These are phyloP conservation scores for Amphipoea oculea DNA, from an alignment of 2,888 invertebrate species.

Conservation along the genomic window DNA sequence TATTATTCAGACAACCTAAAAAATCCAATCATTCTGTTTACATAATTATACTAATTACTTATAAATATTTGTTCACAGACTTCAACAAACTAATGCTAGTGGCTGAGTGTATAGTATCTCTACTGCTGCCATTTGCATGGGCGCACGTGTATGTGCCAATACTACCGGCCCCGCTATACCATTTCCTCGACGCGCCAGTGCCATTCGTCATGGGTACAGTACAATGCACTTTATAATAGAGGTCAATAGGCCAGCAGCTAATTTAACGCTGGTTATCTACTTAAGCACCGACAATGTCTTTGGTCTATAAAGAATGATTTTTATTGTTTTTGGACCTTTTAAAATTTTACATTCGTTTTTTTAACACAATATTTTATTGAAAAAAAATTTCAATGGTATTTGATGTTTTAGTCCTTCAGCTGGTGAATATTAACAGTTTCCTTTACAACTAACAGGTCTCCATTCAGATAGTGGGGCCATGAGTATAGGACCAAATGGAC, in stretches of 20 bases:
- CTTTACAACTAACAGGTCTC: conserved; percentile 84
- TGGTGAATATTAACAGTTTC: not conserved
- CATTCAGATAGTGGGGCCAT: conserved; percentile 90
- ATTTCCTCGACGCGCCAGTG: conserved; percentile 99
- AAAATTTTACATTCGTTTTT: no score
- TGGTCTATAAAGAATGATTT: not conserved
- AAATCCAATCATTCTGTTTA: not conserved
- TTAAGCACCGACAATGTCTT: conserved; percentile 15
- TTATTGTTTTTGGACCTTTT: not conserved
- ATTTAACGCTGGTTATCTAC: conserved; percentile 53
- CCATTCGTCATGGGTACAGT: conserved; percentile 98
- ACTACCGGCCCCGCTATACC: conserved; percentile 97
- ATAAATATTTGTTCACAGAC: conserved; percentile 89
- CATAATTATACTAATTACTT: not conserved
- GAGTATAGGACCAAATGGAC: conserved; percentile 78
- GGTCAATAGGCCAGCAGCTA: conserved; percentile 56
- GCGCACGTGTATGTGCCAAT: conserved; percentile 99
- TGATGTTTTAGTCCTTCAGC: not conserved
- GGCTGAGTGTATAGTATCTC: conserved; percentile 97
- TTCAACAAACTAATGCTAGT: conserved; percentile 99
- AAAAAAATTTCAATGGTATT: not conserved
- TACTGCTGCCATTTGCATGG: conserved; percentile 99
- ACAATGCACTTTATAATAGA: conserved; percentile 61
- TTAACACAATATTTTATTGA: not conserved
- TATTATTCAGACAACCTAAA: not conserved